phyloP scores from a whole-genome alignment of 2,797 vertebrate genomes.

The Rhabdophis nuchalis region DNA sequence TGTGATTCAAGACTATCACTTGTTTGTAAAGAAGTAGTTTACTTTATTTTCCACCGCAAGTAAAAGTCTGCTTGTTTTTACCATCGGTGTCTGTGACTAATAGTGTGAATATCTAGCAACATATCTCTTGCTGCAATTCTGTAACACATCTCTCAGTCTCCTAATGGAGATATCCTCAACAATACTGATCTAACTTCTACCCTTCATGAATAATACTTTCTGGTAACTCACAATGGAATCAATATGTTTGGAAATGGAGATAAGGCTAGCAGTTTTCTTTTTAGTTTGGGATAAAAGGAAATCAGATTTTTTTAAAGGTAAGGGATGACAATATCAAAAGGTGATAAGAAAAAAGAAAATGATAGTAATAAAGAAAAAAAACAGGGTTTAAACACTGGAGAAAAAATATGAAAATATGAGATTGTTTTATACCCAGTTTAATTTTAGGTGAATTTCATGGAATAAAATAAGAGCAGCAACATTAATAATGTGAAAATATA shows the following conservation, averaged over 20 bases:
- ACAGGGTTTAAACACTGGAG: neutral
- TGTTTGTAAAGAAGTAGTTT: too few species aligned
- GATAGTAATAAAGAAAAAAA: neutral
- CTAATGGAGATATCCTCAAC: too few species aligned
- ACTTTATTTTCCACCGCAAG: too few species aligned
- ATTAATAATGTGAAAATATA: neutral
- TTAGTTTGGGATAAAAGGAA: neutral
- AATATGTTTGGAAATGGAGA: neutral
- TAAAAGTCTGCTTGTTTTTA: too few species aligned
- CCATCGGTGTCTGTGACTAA: too few species aligned
- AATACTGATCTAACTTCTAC: neutral
- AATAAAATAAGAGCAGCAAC: neutral
- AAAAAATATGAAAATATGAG: neutral
- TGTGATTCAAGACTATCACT: too few species aligned
- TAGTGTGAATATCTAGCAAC: too few species aligned
- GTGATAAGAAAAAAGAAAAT: slow-evolving; percentile 14
- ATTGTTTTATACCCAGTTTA: neutral
- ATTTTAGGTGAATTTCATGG: neutral
- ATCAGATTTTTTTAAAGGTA: neutral
- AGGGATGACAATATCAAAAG: slow-evolving; percentile 4
- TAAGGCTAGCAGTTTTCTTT: neutral
- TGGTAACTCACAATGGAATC: neutral
- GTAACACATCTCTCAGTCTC: too few species aligned
- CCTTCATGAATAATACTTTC: neutral
- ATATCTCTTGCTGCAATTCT: too few species aligned